Conservation (phyloP, 2,113 vertebrate species). For the Hymenochirus boettgeri region DNA sequence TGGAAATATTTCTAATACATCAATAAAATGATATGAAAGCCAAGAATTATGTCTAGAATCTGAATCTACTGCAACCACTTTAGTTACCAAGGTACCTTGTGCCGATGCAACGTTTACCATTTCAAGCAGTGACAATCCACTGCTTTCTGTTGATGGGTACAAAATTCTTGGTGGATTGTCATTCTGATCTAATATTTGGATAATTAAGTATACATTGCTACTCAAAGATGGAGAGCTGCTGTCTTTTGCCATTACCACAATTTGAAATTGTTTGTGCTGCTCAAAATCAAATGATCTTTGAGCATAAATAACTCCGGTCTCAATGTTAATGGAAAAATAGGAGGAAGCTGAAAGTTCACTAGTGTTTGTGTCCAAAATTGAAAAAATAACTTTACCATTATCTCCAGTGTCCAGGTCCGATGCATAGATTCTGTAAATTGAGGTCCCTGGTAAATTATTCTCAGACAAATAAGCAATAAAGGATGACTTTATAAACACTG, state of each 20-base stretch:
- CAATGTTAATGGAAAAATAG: neutral
- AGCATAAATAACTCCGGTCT: too few species aligned
- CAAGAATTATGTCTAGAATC: slow-evolving; percentile 72
- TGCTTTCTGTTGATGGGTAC: slow-evolving; percentile 63
- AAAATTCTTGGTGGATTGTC: slow-evolving; percentile 78
- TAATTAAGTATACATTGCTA: slow-evolving; percentile 58
- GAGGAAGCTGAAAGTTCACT: slow-evolving; percentile 11
- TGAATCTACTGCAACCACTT: slow-evolving; percentile 65
- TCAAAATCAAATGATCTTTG: too few species aligned
- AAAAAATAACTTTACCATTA: slow-evolving; percentile 34
- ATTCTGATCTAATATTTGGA: slow-evolving; percentile 79
- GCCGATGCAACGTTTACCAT: slow-evolving; percentile 57
- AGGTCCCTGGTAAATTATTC: slow-evolving; percentile 35
- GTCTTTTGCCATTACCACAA: too few species aligned
- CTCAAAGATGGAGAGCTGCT: too few species aligned
- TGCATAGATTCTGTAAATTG: slow-evolving; percentile 47
- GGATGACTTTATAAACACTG: slow-evolving; percentile 46
- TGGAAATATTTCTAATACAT: slow-evolving; percentile 40
- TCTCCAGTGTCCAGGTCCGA: slow-evolving; percentile 46
- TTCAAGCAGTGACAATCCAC: slow-evolving; percentile 66
- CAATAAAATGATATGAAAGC: slow-evolving; percentile 41
- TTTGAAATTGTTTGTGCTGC: too few species aligned
- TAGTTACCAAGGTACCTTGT: slow-evolving; percentile 62
- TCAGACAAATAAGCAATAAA: slow-evolving; percentile 58
- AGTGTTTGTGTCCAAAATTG: slow-evolving; percentile 16